A percentile compares a stretch with the other conserved stretches of the same genome.
Evolutionary conservation across 2,888 invertebrate genomes (phyloP).

Genomic region (Galerucella nymphaeae): DNA sequence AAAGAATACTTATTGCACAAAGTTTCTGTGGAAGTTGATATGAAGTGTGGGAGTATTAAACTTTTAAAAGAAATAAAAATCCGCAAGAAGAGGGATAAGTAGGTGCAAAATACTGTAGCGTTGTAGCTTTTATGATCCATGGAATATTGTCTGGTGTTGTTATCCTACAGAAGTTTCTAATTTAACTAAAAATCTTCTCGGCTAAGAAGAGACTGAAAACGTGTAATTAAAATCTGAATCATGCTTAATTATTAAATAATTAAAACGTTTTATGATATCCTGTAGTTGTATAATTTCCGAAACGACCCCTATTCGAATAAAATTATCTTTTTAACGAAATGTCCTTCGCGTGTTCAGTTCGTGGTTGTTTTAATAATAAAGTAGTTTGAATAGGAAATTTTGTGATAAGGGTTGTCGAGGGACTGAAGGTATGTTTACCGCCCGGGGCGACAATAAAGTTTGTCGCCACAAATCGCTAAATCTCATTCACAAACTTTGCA

Average conservation of each 20-base stretch:
- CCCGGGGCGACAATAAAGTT: constrained; percentile 30
- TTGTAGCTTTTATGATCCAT: constrained; percentile 31
- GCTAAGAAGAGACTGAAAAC: not conserved
- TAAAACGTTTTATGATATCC: not conserved
- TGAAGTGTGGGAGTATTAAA: constrained; percentile 22
- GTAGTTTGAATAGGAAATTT: constrained; percentile 30
- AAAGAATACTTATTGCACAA: constrained; percentile 37
- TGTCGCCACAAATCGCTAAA: constrained; percentile 27
- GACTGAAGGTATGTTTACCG: constrained; percentile 22
- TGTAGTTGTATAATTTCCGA: not conserved
- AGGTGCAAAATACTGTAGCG: constrained; percentile 31
- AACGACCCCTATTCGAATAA: constrained; percentile 5
- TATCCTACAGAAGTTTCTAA: constrained; percentile 30
- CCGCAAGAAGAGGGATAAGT: constrained; percentile 32
- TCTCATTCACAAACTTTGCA: constrained; percentile 34
- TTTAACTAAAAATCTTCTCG: constrained; percentile 7
- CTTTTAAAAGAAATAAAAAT: constrained; percentile 35
- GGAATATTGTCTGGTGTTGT: constrained; percentile 31
- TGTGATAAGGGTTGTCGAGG: constrained; percentile 32
- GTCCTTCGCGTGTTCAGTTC: constrained; percentile 14
- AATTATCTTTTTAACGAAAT: constrained; percentile 11
- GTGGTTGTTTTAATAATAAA: constrained; percentile 32
- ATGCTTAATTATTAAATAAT: not conserved
- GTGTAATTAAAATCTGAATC: not conserved
- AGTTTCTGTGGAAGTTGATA: constrained; percentile 33